Base-by-base conservation (phyloP, 2,888 invertebrate genomes). In the Tiphia femorata region DNA sequence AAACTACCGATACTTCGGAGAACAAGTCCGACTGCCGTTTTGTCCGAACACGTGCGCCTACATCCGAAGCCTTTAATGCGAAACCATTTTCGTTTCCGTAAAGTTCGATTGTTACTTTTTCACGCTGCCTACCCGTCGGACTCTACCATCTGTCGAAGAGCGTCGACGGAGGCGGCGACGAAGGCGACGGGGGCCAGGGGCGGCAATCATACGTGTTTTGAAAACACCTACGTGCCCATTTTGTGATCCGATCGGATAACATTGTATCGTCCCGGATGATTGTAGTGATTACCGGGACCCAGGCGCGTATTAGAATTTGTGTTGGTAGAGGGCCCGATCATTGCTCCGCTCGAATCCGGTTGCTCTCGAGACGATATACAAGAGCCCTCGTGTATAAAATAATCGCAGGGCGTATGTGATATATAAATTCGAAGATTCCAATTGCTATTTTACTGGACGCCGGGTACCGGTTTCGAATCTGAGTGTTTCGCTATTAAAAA, bases 211-310 rank as follows among this genome's bases (percentile, higher is more conserved):
- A 67, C 67, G 62, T 70, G 72, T 76, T 78, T 73, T 70, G 65
- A 75, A 77, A 78, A 76, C 70, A 72, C 33, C 16, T 67, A 73
- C 70, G 69, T 73, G 70, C 70, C 70, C 62, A 68, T 74, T 77
- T 72, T 61, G 67, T 62, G 68, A 74, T 70, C 58, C 73, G 73
- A 77, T 77, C 77, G 61, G 75, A 78, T 71, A 75, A 70, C 73
- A 73, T 76, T 80, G 75, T 78, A 78, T 76, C 76, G 74, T 67
- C 48, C 57, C 53, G 71, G 10, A 76, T 77, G 82, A 82, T 81
- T 79, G 75, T 72, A 77, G 79, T 81, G 71, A 80, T 81, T 81
- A 81, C 70, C 55, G 65, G 51, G 33, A 58, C n/a, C 54, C 67
- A 68, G 68, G 66, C 66, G 68, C 67, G 72, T 67, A 72, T 76